phyloP scores from a whole-genome alignment of 2,888 invertebrate species.

The Himalopsyche kuldschensis region DNA sequence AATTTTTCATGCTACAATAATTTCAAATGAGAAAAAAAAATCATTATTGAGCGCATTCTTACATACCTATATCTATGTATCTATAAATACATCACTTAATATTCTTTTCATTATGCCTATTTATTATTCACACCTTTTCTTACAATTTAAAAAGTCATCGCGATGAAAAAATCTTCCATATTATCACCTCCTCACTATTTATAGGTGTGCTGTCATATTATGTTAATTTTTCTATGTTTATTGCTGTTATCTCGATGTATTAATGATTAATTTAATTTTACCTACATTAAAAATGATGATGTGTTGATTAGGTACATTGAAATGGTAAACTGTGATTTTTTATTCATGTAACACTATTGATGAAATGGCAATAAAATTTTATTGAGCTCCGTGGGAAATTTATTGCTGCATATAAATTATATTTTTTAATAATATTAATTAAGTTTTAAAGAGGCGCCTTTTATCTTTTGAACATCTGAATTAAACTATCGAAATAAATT shows the following conservation, averaged over 20 bases:
- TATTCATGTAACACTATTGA: not conserved
- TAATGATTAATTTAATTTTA: not conserved
- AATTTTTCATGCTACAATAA: no score
- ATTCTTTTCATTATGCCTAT: no score
- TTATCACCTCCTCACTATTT: slow-evolving; percentile 35
- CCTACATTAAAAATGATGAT: not conserved
- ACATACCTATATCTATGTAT: no score
- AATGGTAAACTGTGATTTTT: not conserved
- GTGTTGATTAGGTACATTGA: not conserved
- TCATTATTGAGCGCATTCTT: no score
- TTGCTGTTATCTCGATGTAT: not conserved
- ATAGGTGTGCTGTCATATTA: slow-evolving; percentile 14
- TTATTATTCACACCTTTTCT: no score
- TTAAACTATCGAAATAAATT: not conserved
- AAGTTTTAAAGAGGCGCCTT: not conserved
- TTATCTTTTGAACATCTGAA: not conserved
- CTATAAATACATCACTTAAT: no score
- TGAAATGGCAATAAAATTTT: not conserved
- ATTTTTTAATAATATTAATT: not conserved
- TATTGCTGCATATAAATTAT: not conserved
- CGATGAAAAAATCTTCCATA: slow-evolving; percentile 38
- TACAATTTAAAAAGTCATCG: slow-evolving; percentile 17
- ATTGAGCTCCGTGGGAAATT: not conserved
- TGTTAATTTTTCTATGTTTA: not conserved
- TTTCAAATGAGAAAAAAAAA: no score